Base-by-base conservation (phyloP, 2,113 vertebrate genomes). In the Zonotrichia leucophrys region DNA sequence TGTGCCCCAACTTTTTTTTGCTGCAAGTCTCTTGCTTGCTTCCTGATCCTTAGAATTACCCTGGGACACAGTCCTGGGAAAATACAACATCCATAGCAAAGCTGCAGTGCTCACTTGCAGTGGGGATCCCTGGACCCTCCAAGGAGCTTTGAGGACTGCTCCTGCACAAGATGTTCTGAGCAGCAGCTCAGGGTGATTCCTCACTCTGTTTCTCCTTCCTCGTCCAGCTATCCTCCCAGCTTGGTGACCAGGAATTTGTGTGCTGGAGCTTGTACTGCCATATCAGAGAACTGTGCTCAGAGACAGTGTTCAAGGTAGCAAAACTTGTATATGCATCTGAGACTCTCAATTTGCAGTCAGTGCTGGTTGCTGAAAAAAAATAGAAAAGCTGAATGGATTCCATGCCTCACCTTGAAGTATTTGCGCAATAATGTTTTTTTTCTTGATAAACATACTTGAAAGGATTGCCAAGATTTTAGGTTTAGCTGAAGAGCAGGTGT, bases 211-310 rank as follows among this genome's bases (percentile, higher is more conserved):
- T 78, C 21, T 55, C 9, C 35, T 62, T 92, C 60, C 14, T 30
- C 10, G 20, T 20, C n/a, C 60, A 63, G 22, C 11, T 24, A 31
- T 6, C 44, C 18, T 66, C 5, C 12, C 4, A 17, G 0, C 11
- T 9, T 24, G 41, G 7, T 33, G 35, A 74, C 14, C 13, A 52
- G 27, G 8, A 90, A 33, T 56, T 58, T 58, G 9, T 25, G 22
- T 72, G 24, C 35, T 56, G 80, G 44, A 33, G 18, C 15, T 69
- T 49, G 33, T n/a, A 9, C 2, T 69, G 8, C 9, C 25, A 17
- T 0, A 2, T 58, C 31, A 77, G 41, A 3, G 0, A 60, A 11
- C 23, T 13, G 27, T 64, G 33, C 21, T 11, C 18, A 39, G 16
- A 33, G 7, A 14, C 5, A 7, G 12, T 11, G 3, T 12, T 30